These are phyloP conservation scores for Drosophila rellima DNA, from an alignment of 2,888 invertebrate genomes.

Conservation along the genomic window DNA sequence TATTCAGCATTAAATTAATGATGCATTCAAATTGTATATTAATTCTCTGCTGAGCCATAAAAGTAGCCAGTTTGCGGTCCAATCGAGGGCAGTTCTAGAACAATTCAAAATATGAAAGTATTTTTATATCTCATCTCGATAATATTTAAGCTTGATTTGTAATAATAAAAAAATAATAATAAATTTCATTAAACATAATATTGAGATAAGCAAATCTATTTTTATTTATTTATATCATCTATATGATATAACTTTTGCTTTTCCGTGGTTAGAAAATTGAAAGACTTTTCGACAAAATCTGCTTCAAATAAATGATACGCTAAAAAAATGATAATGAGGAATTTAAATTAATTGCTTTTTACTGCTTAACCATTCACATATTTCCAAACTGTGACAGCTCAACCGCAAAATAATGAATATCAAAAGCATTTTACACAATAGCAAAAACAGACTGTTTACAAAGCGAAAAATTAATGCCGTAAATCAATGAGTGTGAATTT, in stretches of 20 bases:
- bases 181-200: not conserved
- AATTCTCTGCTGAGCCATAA: constrained; percentile 2
- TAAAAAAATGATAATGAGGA: not conserved
- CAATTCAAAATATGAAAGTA: not conserved
- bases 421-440: not conserved
- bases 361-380: not conserved
- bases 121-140: not conserved
- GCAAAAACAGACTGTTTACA: not conserved
- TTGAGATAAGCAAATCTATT: too few species aligned
- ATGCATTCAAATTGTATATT: constrained; percentile 9
- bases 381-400: not conserved
- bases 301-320: not conserved
- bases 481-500: too few species aligned
- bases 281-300: not conserved
- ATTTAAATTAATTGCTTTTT: not conserved
- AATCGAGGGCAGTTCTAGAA: not conserved
- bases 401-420: not conserved
- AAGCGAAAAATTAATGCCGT: not conserved
- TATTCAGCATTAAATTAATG: constrained; percentile 6
- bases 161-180: not conserved
- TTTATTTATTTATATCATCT: too few species aligned
- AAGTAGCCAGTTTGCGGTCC: not conserved
- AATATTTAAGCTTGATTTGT: not conserved
- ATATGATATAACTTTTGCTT: not conserved
- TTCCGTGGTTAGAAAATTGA: not conserved